Base-by-base conservation (phyloP, 2,113 vertebrate species). In the Tapirus terrestris region DNA sequence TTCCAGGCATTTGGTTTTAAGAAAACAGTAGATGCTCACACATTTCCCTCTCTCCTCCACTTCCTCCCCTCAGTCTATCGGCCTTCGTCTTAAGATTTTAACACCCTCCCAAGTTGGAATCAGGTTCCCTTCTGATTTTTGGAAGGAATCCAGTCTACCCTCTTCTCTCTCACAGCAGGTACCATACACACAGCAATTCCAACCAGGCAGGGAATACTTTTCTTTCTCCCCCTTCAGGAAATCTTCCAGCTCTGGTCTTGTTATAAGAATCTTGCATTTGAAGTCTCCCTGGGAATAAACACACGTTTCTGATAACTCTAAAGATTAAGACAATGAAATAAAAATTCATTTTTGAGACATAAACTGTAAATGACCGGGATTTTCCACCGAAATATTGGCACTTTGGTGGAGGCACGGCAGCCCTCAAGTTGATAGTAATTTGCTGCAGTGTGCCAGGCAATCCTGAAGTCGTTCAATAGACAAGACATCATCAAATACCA, bases 111-210 rank as follows among this genome's bases (percentile, higher is more conserved):
- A 91, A 20, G 94, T 95, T 56, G 56, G 81, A 93, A 91, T 98
- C 95, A 16, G 96, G 96, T 98, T 97, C 98, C 91, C 97, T 98
- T 98, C 95, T 51, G 33, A 94, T 95, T 93, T 96, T 97, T 99
- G 98, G 98, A 99, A 98, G 39, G 75, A 90, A 98, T 98, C 98
- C 98, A 93, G 95, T 83, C 98, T 90, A 61, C 97, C 97, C 89
- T 39, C 92, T 60, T 98, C 97, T 98, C 98, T 98, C 94, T 97
- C 98, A 94, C 98, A 97, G 98, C 98, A 97, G 98, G 98, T 95
- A 95, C 85, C 97, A 29, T 56, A 92, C 96, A 97, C 97, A 98
- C 93, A 98, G 97, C 96, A 89, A 91, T 98, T 97, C 93, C 96
- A 98, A 88, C 76, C 97, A 97, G 96, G 97, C 91, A 84, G 96